These are phyloP conservation scores for Mesoligia furuncula DNA, from an alignment of 2,888 invertebrate species.

Conservation along the genomic window DNA sequence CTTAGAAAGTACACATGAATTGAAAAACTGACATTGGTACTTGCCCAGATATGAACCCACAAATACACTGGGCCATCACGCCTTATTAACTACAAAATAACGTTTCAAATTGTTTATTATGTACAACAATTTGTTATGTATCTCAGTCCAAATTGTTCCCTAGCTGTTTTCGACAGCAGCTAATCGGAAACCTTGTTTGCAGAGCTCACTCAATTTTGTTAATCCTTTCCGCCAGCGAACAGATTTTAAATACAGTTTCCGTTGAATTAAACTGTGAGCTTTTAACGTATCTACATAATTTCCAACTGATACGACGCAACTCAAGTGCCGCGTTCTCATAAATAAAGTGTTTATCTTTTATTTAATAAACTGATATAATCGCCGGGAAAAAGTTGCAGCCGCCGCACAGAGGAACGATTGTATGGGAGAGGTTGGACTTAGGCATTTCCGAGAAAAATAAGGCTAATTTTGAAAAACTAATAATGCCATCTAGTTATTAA, in stretches of 20 bases:
- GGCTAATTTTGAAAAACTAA: too few species aligned
- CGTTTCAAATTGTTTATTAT: conserved; percentile 13
- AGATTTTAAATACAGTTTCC: conserved; percentile 47
- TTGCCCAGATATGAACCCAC: not conserved
- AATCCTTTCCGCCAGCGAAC: conserved; percentile 46
- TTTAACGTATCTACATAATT: conserved; percentile 38
- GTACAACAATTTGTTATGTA: conserved; percentile 33
- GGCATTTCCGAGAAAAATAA: too few species aligned
- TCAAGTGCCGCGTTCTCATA: conserved; percentile 37
- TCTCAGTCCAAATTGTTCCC: conserved; percentile 61
- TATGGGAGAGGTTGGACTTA: too few species aligned
- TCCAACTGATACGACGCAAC: conserved; percentile 15
- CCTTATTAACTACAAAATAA: conserved; percentile 12
- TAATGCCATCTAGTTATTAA: too few species aligned
- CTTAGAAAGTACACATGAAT: not conserved
- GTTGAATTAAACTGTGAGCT: conserved; percentile 25
- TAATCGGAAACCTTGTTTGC: conserved; percentile 64
- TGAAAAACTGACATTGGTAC: not conserved
- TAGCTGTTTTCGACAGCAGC: conserved; percentile 63
- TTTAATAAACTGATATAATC: conserved; percentile 68
- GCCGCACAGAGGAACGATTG: not conserved
- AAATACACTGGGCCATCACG: not conserved
- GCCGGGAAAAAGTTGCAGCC: conserved; percentile 58
- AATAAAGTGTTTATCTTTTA: conserved; percentile 56
- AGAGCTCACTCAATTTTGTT: conserved; percentile 63